A percentile compares a stretch with the other conserved stretches of the same genome.
Conservation (phyloP, 1,140 invertebrate species). For the Megalonaias nervosa region DNA sequence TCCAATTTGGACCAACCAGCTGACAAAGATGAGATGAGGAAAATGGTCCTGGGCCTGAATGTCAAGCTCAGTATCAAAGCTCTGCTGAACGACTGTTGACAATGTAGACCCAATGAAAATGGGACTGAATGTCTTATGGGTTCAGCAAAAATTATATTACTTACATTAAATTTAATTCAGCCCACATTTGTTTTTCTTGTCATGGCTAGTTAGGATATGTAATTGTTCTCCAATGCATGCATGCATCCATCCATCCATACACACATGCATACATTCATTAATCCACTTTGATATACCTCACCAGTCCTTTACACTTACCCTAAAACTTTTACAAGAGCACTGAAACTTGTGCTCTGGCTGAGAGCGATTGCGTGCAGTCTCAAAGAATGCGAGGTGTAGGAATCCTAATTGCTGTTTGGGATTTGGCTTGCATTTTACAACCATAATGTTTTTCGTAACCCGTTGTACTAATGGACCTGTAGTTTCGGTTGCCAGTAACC, state of each 20-base stretch:
- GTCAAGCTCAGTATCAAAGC: no score
- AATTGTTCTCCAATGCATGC: no score
- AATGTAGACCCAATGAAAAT: no score
- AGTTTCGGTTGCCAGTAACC: slow-evolving; percentile 78
- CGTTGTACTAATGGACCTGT: slow-evolving; percentile 82
- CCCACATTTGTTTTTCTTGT: no score
- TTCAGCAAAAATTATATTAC: no score
- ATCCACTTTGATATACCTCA: not conserved
- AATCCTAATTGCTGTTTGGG: slow-evolving; percentile 83
- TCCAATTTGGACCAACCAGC: no score
- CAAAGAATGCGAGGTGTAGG: slow-evolving; percentile 81
- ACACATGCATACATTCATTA: not conserved
- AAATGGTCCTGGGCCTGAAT: no score
- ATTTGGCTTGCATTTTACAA: slow-evolving; percentile 82
- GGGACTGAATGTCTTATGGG: no score
- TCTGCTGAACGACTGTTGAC: no score
- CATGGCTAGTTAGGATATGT: no score
- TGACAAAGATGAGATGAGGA: no score
- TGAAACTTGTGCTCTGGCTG: slow-evolving; percentile 77
- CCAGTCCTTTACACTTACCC: slow-evolving; percentile 66
- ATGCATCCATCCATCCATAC: not conserved
- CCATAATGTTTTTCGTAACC: slow-evolving; percentile 84
- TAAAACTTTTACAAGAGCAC: slow-evolving; percentile 79
- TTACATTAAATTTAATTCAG: no score
- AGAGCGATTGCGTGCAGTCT: slow-evolving; percentile 72